Conservation (phyloP, 1,140 invertebrate species). For the Coelopa frigida region DNA sequence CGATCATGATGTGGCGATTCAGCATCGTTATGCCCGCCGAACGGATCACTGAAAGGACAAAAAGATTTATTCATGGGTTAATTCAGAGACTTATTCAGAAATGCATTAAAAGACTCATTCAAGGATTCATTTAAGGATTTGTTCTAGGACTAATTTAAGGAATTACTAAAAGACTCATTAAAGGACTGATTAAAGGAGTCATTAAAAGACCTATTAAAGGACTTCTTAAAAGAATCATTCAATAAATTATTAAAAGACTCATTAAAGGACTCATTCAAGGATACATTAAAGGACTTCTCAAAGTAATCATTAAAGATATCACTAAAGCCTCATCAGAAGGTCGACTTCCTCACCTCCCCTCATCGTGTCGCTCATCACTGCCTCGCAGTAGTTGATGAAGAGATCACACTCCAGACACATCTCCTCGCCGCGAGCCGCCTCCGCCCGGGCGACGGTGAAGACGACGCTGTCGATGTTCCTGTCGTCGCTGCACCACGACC, state of each 20-base stretch:
- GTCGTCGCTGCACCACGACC: slow-evolving; percentile 6
- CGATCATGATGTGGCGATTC: slow-evolving; percentile 13
- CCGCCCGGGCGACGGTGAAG: no score
- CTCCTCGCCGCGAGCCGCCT: not conserved
- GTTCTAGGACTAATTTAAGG: not conserved
- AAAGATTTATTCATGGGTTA: not conserved
- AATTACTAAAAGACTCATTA: not conserved
- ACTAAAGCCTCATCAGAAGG: no score
- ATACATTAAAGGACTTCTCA: no score
- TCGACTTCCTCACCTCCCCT: no score
- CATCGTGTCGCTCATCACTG: slow-evolving; percentile 8
- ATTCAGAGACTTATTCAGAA: not conserved
- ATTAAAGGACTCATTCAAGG: no score
- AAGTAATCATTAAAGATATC: no score
- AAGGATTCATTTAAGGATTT: not conserved
- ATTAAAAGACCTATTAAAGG: not conserved
- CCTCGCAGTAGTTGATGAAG: slow-evolving; percentile 26
- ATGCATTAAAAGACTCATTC: not conserved
- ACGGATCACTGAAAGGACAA: slow-evolving; percentile 6
- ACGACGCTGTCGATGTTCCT: slow-evolving; percentile 8
- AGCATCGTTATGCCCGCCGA: slow-evolving; percentile 6
- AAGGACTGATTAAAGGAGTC: not conserved
- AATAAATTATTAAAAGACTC: no score
- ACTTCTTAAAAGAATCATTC: not conserved
- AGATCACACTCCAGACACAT: slow-evolving; percentile 23